A percentile compares a stretch with the other conserved stretches of the same genome.
Conservation (phyloP, 2,888 invertebrate genomes). For the Phytoseiulus persimilis region DNA sequence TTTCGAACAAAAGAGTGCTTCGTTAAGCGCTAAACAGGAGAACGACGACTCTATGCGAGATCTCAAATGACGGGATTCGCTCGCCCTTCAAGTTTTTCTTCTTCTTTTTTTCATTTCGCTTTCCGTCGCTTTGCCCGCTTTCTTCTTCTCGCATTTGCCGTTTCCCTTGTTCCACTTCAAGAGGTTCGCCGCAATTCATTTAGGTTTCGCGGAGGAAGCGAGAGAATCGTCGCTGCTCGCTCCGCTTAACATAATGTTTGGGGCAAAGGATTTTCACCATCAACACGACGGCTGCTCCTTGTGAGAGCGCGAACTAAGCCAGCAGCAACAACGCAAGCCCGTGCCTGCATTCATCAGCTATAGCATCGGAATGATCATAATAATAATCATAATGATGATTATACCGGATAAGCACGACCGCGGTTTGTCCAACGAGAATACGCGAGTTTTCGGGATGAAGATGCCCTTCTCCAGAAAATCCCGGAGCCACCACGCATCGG, state of each 20-base stretch:
- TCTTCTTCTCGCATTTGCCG: not conserved
- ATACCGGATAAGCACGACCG: too few relatives aligned
- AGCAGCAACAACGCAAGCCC: not conserved
- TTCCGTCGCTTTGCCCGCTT: not conserved
- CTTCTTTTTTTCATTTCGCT: not conserved
- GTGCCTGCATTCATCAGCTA: not conserved
- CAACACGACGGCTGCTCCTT: not conserved
- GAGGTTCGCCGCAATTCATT: not conserved
- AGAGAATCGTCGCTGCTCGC: not conserved
- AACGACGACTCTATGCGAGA: not conserved
- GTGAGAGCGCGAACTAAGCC: not conserved
- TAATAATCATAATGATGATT: too few relatives aligned
- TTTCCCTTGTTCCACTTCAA: slow-evolving; percentile 5
- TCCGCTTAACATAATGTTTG: not conserved
- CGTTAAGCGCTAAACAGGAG: not conserved
- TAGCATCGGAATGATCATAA: too few relatives aligned
- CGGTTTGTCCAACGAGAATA: too few relatives aligned
- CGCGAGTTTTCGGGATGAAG: too few relatives aligned
- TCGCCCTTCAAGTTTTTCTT: not conserved
- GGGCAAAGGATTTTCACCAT: not conserved
- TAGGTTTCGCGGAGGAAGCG: not conserved
- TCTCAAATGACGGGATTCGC: not conserved
- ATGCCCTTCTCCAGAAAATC: too few relatives aligned
- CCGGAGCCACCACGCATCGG: too few relatives aligned
- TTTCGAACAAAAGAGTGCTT: not conserved